A percentile compares a stretch with the other conserved stretches of the same genome.
These are phyloP conservation scores for Brachionus rotundiformis DNA, from an alignment of 1,140 invertebrate genomes.

Conservation along the genomic window DNA sequence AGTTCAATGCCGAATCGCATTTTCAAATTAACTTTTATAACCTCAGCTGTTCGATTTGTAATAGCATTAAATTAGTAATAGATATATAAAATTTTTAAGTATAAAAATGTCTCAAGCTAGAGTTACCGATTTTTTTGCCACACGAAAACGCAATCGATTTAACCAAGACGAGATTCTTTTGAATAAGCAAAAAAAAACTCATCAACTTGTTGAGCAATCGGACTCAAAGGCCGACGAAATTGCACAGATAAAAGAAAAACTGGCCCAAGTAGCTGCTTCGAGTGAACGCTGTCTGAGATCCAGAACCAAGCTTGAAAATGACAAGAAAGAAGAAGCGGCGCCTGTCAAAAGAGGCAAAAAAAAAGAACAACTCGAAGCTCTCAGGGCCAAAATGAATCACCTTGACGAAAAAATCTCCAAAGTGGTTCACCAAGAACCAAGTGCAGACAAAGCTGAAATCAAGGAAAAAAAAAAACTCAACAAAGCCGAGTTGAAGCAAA, in stretches of 20 bases:
- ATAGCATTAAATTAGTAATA: neutral
- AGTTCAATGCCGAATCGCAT: neutral
- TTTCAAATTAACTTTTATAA: neutral
- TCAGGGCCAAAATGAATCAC: constrained; percentile 40
- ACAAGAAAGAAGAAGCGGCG: neutral
- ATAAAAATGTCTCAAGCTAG: constrained; percentile 45
- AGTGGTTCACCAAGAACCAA: neutral
- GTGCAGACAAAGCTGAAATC: neutral
- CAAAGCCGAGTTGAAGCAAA: constrained; percentile 38
- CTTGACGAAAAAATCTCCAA: constrained; percentile 21
- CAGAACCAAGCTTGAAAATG: neutral
- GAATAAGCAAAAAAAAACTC: constrained; percentile 45
- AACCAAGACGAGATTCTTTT: constrained; percentile 27
- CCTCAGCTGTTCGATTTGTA: neutral
- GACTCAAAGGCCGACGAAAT: constrained; percentile 5
- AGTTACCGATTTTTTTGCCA: constrained; percentile 46
- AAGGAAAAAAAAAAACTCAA: constrained; percentile 28
- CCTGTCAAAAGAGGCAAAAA: neutral
- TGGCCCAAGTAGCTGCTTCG: neutral
- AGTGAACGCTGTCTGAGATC: constrained; percentile 19
- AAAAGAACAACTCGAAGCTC: constrained; percentile 24
- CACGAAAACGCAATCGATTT: constrained; percentile 47
- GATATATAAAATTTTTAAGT: neutral
- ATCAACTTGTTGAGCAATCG: neutral
- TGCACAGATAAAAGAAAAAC: constrained; percentile 22